Base-by-base conservation (phyloP, 2,797 vertebrate species). In the Sparidentex hasta region DNA sequence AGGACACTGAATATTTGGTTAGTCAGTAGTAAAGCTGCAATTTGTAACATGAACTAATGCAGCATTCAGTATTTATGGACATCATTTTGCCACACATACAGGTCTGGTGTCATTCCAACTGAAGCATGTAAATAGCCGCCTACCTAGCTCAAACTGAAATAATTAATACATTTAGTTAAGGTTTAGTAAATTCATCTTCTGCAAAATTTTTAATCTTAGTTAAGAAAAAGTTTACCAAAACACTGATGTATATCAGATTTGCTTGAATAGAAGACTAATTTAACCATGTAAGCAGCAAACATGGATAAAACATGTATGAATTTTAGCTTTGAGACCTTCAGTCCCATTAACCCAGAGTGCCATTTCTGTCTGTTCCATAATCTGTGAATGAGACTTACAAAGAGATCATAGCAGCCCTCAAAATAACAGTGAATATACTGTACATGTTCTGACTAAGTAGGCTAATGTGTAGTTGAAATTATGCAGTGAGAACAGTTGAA, bases 381-480 rank as follows among this genome's bases (percentile, higher is more conserved):
- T 18, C 17, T 17, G 5, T 33, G 29, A 33, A 33, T 33, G 29
- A 33, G 29, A 33, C 6, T 33, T 33, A 7, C 29, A 57, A n/a
- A 56, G 44, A 48, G 51, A 61, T 74, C 63, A 44, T 73, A 63
- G 48, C 51, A 2, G 56, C 61, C 43, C 38, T 56, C 20, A 13
- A 3, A 52, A 64, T 38, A 44, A 29, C 52, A 21, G 25, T 33
- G 50, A 46, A 65, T 73, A n/a, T 48, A 38, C 38, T 38, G 9
- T 38, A 52, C 17, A 44, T 29, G 29, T 29, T 66, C 51, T 54
- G 69, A 74, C 70, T 73, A 58, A 58, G 67, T n/a, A 25, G 55
- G 65, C 23, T 44, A 52, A 69, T 55, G 55, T 70, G 52, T 71
- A 61, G 68, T 23, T 69, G 57, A 63, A 69, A 69, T 72, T 38